These are phyloP conservation scores for Petrophora chlorosata DNA, from an alignment of 2,888 invertebrate species.

Conservation along the genomic window DNA sequence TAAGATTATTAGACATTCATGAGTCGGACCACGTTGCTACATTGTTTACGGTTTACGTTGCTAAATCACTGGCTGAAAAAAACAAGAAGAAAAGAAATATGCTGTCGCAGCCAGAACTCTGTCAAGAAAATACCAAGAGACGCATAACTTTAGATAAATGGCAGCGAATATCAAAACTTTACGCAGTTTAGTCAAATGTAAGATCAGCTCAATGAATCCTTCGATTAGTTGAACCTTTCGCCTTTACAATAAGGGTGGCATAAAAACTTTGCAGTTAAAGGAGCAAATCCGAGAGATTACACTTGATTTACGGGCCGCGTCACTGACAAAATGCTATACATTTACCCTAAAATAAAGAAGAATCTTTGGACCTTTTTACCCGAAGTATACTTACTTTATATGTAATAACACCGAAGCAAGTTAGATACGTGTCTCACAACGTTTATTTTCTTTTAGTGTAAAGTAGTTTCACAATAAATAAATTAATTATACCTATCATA, in stretches of 20 bases:
- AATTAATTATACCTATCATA: too few species aligned
- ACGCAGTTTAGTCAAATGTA: constrained; percentile 6
- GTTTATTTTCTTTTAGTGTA: not conserved
- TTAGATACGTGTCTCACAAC: not conserved
- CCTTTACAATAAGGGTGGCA: not conserved
- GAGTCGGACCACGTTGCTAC: too few species aligned
- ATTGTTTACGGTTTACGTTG: too few species aligned
- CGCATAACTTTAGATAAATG: constrained; percentile 7
- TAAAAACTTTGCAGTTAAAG: constrained; percentile 1
- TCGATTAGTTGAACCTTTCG: not conserved
- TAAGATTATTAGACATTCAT: too few species aligned
- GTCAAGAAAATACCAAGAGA: not conserved
- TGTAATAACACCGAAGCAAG: not conserved
- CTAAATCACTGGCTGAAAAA: too few species aligned
- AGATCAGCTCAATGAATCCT: not conserved
- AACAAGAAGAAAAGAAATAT: too few species aligned
- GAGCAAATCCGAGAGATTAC: constrained; percentile 16
- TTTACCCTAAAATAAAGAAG: constrained; percentile 12
- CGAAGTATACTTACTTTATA: not conserved
- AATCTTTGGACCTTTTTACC: constrained; percentile 8
- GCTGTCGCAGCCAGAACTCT: too few species aligned
- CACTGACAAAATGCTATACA: constrained; percentile 20
- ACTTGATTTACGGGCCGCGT: constrained; percentile 17
- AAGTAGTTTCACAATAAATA: too few species aligned
- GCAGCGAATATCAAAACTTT: constrained; percentile 8